Evolutionary conservation across 2,888 invertebrate genomes (phyloP).

Genomic region (Nephrotoma flavescens): DNA sequence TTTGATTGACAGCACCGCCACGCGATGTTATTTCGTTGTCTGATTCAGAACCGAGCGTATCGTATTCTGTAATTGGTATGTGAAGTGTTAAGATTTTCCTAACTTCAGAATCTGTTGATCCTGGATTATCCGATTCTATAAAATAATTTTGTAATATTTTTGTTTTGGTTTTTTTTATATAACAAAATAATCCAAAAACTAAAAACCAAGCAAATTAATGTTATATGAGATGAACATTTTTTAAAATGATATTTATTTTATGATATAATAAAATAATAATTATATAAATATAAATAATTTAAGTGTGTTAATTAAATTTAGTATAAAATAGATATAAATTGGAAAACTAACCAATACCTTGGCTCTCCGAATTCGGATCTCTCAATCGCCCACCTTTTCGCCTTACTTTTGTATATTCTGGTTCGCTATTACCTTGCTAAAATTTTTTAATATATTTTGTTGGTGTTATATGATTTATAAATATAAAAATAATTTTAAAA

Average conservation of each 20-base stretch:
- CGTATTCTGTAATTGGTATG: slow-evolving; percentile 88
- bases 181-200: background rate
- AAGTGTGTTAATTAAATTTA: background rate
- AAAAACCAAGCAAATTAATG: background rate
- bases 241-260: slow-evolving; percentile 1
- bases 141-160: slow-evolving; percentile 16
- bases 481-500: background rate
- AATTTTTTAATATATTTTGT: slow-evolving; percentile 8
- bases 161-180: background rate
- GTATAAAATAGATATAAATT: background rate
- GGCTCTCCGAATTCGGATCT: slow-evolving; percentile 71
- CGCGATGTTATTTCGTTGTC: slow-evolving; percentile 66
- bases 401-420: slow-evolving; percentile 68
- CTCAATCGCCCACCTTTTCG: slow-evolving; percentile 66
- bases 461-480: background rate
- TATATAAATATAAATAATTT: background rate
- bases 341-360: slow-evolving; percentile 40
- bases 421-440: slow-evolving; percentile 60
- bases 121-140: slow-evolving; percentile 83
- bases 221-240: background rate
- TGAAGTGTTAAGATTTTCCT: slow-evolving; percentile 85
- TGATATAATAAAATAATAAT: background rate
- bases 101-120: slow-evolving; percentile 88
- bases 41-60: slow-evolving; percentile 64
- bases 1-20: slow-evolving; percentile 30